phyloP scores from a whole-genome alignment of 2,113 vertebrate genomes.

The Excalfactoria chinensis region DNA sequence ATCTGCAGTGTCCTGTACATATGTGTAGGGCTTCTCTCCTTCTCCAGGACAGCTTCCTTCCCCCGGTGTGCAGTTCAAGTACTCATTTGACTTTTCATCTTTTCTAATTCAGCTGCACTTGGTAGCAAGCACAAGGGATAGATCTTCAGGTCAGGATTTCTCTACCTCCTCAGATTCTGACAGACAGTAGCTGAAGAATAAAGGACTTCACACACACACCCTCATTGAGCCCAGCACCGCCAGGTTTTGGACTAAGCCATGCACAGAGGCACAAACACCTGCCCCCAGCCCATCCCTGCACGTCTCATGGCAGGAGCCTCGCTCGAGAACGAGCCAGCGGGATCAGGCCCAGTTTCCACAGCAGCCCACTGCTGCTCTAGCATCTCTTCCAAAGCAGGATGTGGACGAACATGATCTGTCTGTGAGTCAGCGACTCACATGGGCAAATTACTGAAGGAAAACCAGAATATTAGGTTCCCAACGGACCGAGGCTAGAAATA shows the following conservation, averaged over 20 bases:
- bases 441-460: slow-evolving; percentile 1
- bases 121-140: not conserved
- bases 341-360: not conserved
- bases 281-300: not conserved
- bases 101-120: not conserved
- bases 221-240: not conserved
- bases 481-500: not conserved
- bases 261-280: not conserved
- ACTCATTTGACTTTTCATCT: not conserved
- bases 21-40: accelerated
- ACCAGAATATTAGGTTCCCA: not conserved
- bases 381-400: not conserved
- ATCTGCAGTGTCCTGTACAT: accelerated
- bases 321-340: accelerated
- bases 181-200: not conserved
- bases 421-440: slow-evolving; percentile 47
- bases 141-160: not conserved
- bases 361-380: not conserved
- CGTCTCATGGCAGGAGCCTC: not conserved
- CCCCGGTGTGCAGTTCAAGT: accelerated
- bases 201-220: not conserved
- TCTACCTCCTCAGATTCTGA: not conserved
- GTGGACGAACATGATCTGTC: not conserved
- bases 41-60: not conserved
- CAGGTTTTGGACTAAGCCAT: not conserved